phyloP scores from a whole-genome alignment of 2,113 vertebrate genomes.

The Erythrolamprus reginae region DNA sequence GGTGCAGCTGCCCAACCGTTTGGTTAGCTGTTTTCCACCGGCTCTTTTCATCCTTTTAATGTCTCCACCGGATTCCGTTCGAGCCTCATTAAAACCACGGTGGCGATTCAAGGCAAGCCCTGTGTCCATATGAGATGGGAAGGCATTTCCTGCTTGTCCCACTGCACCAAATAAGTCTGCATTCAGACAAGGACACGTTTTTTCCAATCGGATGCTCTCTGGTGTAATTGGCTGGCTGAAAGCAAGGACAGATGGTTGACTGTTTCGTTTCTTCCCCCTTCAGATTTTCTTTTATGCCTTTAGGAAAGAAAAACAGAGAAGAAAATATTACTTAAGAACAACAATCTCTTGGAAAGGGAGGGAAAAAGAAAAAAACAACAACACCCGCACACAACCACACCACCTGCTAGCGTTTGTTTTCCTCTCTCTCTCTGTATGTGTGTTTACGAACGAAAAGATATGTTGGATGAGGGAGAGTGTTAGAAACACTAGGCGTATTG shows the following conservation, averaged over 20 bases:
- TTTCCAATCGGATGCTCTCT: background rate
- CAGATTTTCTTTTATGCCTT: background rate
- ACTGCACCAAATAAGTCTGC: background rate
- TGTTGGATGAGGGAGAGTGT: slow-evolving; percentile 4
- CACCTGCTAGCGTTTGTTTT: slow-evolving; percentile 42
- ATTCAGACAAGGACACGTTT: background rate
- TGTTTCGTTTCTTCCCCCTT: background rate
- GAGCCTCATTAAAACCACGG: background rate
- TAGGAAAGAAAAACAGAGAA: background rate
- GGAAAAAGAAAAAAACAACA: background rate
- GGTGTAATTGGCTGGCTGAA: slow-evolving; percentile 17
- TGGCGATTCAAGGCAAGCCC: rapidly evolving
- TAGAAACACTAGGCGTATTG: slow-evolving; percentile 61
- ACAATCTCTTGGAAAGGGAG: slow-evolving; percentile 24
- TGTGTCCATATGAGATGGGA: background rate
- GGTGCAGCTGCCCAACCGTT: background rate
- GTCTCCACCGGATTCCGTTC: background rate
- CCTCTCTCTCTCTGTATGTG: slow-evolving; percentile 29
- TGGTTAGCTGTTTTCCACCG: background rate
- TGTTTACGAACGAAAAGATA: slow-evolving; percentile 52
- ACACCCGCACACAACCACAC: background rate
- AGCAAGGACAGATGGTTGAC: slow-evolving; percentile 44
- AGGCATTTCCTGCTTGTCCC: background rate
- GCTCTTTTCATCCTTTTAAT: background rate
- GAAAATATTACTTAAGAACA: slow-evolving; percentile 50